phyloP scores from a whole-genome alignment of 1,140 invertebrate species.

The Drosophila suzukii region DNA sequence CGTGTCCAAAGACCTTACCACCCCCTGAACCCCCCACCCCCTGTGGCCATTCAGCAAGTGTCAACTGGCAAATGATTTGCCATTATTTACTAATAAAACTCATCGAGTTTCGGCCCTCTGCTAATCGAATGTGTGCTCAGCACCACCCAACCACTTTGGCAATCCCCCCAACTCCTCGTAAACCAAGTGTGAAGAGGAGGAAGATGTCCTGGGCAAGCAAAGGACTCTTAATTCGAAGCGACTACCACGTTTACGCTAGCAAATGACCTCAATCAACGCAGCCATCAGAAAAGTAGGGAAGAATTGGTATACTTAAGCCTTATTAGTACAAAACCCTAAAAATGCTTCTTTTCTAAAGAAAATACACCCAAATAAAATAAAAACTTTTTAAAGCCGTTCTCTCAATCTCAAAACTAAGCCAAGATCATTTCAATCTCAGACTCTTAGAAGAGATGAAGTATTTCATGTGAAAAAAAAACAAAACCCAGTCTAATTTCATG shows the following conservation, averaged over 20 bases:
- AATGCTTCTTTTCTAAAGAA: not conserved
- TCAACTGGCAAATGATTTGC: constrained; percentile 83
- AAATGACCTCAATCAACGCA: constrained; percentile 73
- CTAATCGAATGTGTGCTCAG: constrained; percentile 66
- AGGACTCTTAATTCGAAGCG: constrained; percentile 65
- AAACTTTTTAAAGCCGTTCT: no score
- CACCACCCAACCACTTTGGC: not conserved
- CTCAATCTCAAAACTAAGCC: no score
- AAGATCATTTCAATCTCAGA: no score
- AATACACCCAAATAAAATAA: not conserved
- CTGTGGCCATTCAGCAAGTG: constrained; percentile 65
- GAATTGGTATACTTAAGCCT: not conserved
- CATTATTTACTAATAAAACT: constrained; percentile 84
- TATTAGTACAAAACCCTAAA: not conserved
- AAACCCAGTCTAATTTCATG: no score
- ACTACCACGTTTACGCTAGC: constrained; percentile 63
- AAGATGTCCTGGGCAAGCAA: constrained; percentile 14
- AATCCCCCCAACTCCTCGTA: not conserved
- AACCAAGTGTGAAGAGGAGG: constrained; percentile 1
- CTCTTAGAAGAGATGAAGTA: no score
- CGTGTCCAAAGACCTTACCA: constrained; percentile 5
- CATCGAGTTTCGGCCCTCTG: constrained; percentile 67
- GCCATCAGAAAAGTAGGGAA: not conserved
- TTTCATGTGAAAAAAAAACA: no score
- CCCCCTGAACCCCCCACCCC: not conserved